These are phyloP conservation scores for Connochaetes taurinus DNA, from an alignment of 2,113 vertebrate genomes.

Conservation along the genomic window DNA sequence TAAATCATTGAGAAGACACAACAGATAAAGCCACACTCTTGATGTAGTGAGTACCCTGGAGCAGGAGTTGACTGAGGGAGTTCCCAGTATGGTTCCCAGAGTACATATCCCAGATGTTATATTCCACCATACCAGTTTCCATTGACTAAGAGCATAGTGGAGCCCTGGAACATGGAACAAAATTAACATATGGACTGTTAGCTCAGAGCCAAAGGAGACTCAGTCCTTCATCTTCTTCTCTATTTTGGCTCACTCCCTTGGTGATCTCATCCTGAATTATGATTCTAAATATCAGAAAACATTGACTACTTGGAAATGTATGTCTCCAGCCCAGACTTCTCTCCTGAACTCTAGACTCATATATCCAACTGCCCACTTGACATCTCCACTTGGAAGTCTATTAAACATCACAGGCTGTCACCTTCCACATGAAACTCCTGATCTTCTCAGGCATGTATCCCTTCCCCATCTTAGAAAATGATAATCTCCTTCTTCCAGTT, in stretches of 20 bases:
- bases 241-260: background rate
- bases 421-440: background rate
- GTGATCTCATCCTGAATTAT: slow-evolving; percentile 54
- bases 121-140: background rate
- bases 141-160: background rate
- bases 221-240: background rate
- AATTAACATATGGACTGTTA: background rate
- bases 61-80: background rate
- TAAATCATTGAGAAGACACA: background rate
- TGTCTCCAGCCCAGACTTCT: slow-evolving; percentile 31
- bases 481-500: background rate
- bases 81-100: background rate
- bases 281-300: slow-evolving; percentile 14
- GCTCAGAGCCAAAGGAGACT: background rate
- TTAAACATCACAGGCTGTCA: background rate
- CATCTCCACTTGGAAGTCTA: background rate
- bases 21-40: background rate
- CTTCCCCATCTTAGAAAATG: background rate
- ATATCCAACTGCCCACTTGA: slow-evolving; percentile 36
- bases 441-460: background rate
- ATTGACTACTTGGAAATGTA: slow-evolving; percentile 35
- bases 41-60: background rate
- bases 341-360: slow-evolving; percentile 49
- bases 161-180: background rate
- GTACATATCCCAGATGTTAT: background rate